phyloP scores from a whole-genome alignment of 2,113 vertebrate genomes.

The Marmota monax region DNA sequence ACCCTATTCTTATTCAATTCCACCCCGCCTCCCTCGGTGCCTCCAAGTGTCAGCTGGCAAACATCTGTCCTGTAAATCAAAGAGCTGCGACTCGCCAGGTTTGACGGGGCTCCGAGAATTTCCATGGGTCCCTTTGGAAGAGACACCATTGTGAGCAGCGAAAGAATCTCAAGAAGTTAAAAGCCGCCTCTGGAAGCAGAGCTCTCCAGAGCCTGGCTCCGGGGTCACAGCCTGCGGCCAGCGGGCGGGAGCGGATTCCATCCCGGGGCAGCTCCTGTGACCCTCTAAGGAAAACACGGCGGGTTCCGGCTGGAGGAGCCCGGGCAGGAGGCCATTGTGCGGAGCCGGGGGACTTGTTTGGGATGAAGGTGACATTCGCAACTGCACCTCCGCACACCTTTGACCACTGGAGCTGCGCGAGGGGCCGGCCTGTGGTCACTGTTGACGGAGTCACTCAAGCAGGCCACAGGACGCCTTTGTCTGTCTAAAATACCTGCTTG shows the following conservation, averaged over 20 bases:
- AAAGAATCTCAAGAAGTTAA: conserved; percentile 18
- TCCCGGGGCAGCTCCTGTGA: conserved; percentile 35
- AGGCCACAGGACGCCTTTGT: neutral
- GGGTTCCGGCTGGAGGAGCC: conserved; percentile 57
- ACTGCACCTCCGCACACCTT: neutral
- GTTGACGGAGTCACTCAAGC: neutral
- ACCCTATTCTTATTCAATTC: conserved; percentile 69
- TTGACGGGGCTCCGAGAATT: conserved; percentile 67
- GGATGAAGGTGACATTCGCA: conserved; percentile 53
- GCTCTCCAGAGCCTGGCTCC: neutral
- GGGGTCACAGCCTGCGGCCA: neutral
- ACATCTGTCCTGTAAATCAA: conserved; percentile 80
- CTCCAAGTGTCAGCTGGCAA: conserved; percentile 65
- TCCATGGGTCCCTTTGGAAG: conserved; percentile 31
- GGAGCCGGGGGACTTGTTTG: neutral
- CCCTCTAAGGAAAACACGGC: neutral
- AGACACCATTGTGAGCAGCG: neutral
- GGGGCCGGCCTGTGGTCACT: neutral
- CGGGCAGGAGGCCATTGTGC: conserved; percentile 30
- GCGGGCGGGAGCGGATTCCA: neutral
- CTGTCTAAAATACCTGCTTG: neutral
- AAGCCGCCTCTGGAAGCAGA: neutral
- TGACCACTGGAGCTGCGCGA: conserved; percentile 48
- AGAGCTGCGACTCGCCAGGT: neutral
- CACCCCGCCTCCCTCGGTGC: neutral